phyloP scores from a whole-genome alignment of 2,113 vertebrate species.

The Epinephelus fuscoguttatus region DNA sequence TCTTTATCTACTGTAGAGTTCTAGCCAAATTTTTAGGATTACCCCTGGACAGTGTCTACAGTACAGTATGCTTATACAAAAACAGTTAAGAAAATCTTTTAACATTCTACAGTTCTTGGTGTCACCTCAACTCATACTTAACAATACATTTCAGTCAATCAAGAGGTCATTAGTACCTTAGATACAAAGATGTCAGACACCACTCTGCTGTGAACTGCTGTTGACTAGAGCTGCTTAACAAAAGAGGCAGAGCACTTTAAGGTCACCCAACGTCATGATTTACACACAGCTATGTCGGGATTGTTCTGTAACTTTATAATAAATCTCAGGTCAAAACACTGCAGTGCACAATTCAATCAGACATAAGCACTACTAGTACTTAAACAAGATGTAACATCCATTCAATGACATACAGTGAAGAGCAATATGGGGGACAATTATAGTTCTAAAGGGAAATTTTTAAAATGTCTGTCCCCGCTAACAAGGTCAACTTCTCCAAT shows the following conservation, averaged over 20 bases:
- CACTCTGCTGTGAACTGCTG: background rate
- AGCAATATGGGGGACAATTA: conserved; percentile 40
- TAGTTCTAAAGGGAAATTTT: conserved; percentile 36
- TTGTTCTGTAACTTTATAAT: conserved; percentile 14
- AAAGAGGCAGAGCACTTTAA: conserved; percentile 29
- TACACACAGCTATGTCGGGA: conserved; percentile 37
- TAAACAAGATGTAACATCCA: conserved; percentile 43
- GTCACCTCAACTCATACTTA: background rate
- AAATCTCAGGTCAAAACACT: conserved; percentile 9
- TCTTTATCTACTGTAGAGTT: too few species aligned
- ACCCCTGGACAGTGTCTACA: background rate
- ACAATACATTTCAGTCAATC: background rate
- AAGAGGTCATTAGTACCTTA: conserved; percentile 8
- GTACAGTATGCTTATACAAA: background rate
- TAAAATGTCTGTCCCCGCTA: conserved; percentile 42
- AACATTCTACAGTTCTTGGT: background rate
- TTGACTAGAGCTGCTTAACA: conserved; percentile 30
- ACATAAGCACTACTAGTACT: conserved; percentile 9
- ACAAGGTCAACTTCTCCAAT: conserved; percentile 63
- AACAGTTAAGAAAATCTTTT: too few species aligned
- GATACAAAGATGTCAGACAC: conserved; percentile 38
- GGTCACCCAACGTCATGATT: conserved; percentile 48
- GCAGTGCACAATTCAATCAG: conserved; percentile 59
- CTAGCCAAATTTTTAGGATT: background rate
- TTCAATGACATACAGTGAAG: conserved; percentile 48